A percentile compares a stretch with the other conserved stretches of the same genome.
Evolutionary conservation across 2,113 vertebrate genomes (phyloP).

Genomic region (Neolamprologus cancellatus): DNA sequence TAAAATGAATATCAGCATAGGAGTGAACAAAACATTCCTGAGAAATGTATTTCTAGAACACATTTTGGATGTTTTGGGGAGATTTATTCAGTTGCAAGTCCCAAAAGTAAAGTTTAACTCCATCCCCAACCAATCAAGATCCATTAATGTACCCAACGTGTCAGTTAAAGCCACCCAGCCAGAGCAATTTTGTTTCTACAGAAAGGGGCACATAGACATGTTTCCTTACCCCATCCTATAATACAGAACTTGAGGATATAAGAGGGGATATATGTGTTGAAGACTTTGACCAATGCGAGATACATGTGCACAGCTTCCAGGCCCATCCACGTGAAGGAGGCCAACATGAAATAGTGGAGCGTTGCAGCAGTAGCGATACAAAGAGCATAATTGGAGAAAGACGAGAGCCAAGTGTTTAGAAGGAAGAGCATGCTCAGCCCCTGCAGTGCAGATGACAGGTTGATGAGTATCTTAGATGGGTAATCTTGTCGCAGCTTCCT

Average conservation of each 20-base stretch:
- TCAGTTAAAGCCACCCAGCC: rapidly evolving
- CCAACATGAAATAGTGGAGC: constrained; percentile 84
- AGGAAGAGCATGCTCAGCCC: constrained; percentile 81
- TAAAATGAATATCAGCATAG: not conserved
- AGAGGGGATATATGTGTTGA: constrained; percentile 81
- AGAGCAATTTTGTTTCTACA: not conserved
- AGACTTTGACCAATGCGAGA: constrained; percentile 83
- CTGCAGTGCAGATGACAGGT: constrained; percentile 75
- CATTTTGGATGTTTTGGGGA: not conserved
- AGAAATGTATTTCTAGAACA: not conserved
- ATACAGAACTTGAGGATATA: constrained; percentile 84
- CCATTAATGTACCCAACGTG: not conserved
- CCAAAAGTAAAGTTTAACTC: not conserved
- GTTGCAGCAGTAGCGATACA: constrained; percentile 69
- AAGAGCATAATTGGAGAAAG: constrained; percentile 64
- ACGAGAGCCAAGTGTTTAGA: constrained; percentile 77
- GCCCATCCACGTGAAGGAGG: constrained; percentile 87
- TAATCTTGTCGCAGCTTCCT: constrained; percentile 81
- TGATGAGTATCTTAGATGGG: constrained; percentile 87
- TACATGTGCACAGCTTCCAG: constrained; percentile 87
- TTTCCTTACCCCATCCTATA: constrained; percentile 83
- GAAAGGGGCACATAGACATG: not conserved
- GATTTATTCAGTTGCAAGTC: not conserved
- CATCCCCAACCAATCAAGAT: not conserved
- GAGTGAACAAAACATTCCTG: not conserved